Base-by-base conservation (phyloP, 2,888 invertebrate genomes). In the Entomobrya proxima region DNA sequence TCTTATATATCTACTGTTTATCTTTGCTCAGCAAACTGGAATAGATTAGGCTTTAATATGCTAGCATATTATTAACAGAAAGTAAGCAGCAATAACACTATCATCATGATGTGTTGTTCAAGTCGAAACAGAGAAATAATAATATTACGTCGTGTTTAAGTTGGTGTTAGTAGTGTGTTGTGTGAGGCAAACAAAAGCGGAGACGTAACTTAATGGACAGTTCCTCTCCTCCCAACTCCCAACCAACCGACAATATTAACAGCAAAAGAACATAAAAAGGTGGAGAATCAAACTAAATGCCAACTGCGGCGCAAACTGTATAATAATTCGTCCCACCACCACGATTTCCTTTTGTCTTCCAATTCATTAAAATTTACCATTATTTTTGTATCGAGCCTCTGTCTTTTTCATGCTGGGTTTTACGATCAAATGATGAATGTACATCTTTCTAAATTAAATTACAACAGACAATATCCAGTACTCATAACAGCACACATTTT, bases 341-440 rank as follows among this genome's bases (percentile, higher is more conserved):
- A 58, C 32, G 27, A 58, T 58, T 58, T 11, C 32, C 58, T 9
- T 58, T 58, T 58, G 58, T 58, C n/a, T 58, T 58, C 58, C 58
- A 58, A 58, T 58, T 58, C 58, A 58, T 58, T 58, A 58, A 27
- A 27, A 55, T 4, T 58, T 58, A 32, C 32, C 55, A 32, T 30
- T 58, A 32, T 58, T 58, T 58, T n/a, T n/a, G n/a, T 30, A 30
- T 30, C 58, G 15, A 32, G 7, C 58, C 13, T 24, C n/a, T 15
- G 11, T 52, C 11, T 18, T 5, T 3, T 3, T n/a, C n/a, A n/a
- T n/a, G n/a, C n/a, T n/a, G n/a, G n/a, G n/a, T n/a, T n/a, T n/a
- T n/a, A n/a, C n/a, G n/a, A n/a, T n/a, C n/a, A n/a, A n/a, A n/a
- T n/a, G n/a, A n/a, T n/a, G n/a, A n/a, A n/a, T n/a, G n/a, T n/a